A percentile compares a stretch with the other conserved stretches of the same genome.
These are phyloP conservation scores for Epinotia bilunana DNA, from an alignment of 2,888 invertebrate species.

Conservation along the genomic window DNA sequence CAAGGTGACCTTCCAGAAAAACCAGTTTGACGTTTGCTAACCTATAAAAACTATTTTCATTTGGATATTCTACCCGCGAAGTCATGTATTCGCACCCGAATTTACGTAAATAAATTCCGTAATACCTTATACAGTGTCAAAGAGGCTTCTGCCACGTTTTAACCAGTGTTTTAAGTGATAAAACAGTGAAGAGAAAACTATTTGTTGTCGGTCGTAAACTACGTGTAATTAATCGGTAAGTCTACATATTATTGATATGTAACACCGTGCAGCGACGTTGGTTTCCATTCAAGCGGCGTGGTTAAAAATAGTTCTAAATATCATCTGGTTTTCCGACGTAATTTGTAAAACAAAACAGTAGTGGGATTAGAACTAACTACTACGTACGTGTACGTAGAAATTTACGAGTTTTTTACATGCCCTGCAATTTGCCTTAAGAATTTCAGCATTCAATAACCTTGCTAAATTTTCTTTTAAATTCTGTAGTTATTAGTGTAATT, in stretches of 20 bases:
- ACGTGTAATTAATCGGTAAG: slow-evolving; percentile 61
- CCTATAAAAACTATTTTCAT: slow-evolving; percentile 71
- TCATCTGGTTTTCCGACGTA: slow-evolving; percentile 38
- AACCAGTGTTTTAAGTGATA: slow-evolving; percentile 69
- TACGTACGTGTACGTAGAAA: background rate
- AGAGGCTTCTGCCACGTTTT: slow-evolving; percentile 59
- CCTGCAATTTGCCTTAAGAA: background rate
- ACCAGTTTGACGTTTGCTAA: slow-evolving; percentile 74
- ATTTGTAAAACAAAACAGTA: slow-evolving; percentile 29
- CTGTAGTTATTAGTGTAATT: background rate
- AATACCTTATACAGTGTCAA: slow-evolving; percentile 57
- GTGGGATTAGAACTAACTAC: background rate
- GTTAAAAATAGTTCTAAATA: slow-evolving; percentile 63
- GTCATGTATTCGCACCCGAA: slow-evolving; percentile 66
- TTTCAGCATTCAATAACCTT: background rate
- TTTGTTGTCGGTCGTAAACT: slow-evolving; percentile 48
- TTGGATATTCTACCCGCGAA: slow-evolving; percentile 78
- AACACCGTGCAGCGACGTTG: slow-evolving; percentile 52
- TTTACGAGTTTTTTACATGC: background rate
- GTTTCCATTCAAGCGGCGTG: slow-evolving; percentile 57
- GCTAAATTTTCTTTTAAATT: background rate
- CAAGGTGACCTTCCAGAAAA: slow-evolving; percentile 78
- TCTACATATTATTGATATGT: slow-evolving; percentile 56
- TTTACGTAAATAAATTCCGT: slow-evolving; percentile 62
- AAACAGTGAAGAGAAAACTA: slow-evolving; percentile 52